phyloP scores from a whole-genome alignment of 1,140 invertebrate species.

The Apis florea region DNA sequence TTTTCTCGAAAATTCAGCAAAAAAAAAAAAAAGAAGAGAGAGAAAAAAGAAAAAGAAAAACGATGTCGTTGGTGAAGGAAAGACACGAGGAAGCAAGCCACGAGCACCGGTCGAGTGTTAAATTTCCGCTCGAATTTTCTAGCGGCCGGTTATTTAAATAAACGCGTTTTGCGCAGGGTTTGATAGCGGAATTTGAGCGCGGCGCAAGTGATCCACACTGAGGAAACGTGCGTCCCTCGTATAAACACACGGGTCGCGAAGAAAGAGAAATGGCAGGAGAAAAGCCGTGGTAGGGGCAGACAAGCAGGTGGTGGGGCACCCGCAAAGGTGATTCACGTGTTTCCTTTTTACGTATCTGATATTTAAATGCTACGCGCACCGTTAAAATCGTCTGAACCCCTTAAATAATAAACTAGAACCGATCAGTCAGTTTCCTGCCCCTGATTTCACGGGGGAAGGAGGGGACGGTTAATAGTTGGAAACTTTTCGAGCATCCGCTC shows the following conservation, averaged over 20 bases:
- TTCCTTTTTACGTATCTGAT: constrained; percentile 6
- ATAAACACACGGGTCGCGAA: constrained; percentile 4
- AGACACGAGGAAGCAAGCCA: no score
- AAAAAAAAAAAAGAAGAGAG: no score
- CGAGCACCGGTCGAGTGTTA: neutral
- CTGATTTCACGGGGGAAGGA: neutral
- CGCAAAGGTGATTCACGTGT: constrained; percentile 37
- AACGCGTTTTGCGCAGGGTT: neutral
- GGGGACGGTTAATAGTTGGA: neutral
- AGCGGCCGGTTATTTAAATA: no score
- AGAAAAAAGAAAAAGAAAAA: no score
- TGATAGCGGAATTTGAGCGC: neutral
- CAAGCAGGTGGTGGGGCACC: neutral
- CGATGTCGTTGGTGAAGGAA: no score
- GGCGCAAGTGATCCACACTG: constrained; percentile 6
- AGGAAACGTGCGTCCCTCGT: constrained; percentile 14
- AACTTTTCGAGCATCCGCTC: neutral
- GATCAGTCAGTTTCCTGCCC: neutral
- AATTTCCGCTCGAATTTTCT: neutral
- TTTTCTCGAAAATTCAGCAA: neutral
- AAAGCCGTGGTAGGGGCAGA: neutral
- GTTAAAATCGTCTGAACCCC: constrained; percentile 5
- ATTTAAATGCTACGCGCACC: constrained; percentile 19
- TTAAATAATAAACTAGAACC: neutral
- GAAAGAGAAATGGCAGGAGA: constrained; percentile 41